These are phyloP conservation scores for Sakesphorus luctuosus DNA, from an alignment of 2,113 vertebrate genomes.

Conservation along the genomic window DNA sequence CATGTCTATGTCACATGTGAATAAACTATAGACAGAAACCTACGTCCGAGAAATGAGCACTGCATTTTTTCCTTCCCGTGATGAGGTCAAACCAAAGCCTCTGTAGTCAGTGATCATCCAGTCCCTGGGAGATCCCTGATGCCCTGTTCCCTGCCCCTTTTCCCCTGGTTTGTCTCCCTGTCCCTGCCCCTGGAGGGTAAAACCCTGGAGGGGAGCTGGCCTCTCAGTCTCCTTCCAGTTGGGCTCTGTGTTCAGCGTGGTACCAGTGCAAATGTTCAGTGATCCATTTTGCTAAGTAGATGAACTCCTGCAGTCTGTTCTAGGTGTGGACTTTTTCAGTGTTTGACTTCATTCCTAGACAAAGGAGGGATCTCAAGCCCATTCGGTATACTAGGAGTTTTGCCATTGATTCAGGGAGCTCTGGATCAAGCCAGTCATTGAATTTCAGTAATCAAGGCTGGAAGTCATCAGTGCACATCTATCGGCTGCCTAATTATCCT, in stretches of 20 bases:
- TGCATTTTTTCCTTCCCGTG: neutral
- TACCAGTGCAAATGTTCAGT: neutral
- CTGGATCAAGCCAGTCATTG: conserved; percentile 59
- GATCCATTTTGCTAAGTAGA: neutral
- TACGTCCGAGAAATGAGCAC: neutral
- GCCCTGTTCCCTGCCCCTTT: neutral
- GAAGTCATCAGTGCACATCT: conserved; percentile 45
- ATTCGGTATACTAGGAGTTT: conserved; percentile 8
- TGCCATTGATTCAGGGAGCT: conserved; percentile 60
- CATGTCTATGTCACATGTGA: conserved; percentile 55
- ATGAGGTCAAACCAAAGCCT: neutral
- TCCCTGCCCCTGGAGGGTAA: neutral
- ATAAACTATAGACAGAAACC: conserved; percentile 52
- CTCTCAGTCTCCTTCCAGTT: neutral
- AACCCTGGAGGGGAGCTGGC: neutral
- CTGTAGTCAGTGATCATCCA: neutral
- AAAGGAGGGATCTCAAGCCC: conserved; percentile 28
- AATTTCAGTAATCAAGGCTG: conserved; percentile 45
- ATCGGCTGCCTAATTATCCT: conserved; percentile 24
- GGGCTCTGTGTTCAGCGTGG: neutral
- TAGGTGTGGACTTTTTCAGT: conserved; percentile 31
- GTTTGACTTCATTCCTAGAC: conserved; percentile 30
- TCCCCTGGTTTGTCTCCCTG: neutral
- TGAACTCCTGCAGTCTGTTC: conserved; percentile 49
- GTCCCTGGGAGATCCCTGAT: neutral